phyloP scores from a whole-genome alignment of 2,797 vertebrate species.

The Danio tinwini region DNA sequence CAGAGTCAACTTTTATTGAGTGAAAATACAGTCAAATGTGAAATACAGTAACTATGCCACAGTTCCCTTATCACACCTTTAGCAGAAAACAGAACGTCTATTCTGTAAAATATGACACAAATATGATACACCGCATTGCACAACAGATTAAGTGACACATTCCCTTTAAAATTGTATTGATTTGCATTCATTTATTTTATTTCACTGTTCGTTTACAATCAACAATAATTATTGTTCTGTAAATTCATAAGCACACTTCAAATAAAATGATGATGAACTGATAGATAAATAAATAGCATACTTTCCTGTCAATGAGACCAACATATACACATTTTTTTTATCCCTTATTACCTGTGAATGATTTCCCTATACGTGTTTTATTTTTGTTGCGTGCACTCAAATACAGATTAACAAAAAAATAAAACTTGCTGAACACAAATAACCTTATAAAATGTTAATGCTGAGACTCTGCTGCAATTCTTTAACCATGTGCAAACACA shows the following conservation, averaged over 20 bases:
- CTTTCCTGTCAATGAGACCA: constrained; percentile 53
- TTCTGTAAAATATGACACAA: constrained; percentile 25
- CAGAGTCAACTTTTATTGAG: constrained; percentile 18
- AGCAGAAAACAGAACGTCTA: constrained; percentile 14
- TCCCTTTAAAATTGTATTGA: not conserved
- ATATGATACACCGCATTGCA: constrained; percentile 8
- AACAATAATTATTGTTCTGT: constrained; percentile 1
- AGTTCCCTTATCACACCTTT: not conserved
- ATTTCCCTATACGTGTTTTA: not conserved
- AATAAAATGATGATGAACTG: constrained; percentile 46
- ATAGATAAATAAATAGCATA: constrained; percentile 69
- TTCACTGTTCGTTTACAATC: constrained; percentile 2
- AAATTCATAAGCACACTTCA: constrained; percentile 16
- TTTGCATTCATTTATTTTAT: constrained; percentile 3
- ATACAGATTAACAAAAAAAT: not conserved
- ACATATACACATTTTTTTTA: constrained; percentile 62
- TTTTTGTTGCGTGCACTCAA: not conserved
- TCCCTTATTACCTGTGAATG: not conserved
- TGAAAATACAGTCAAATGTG: not conserved
- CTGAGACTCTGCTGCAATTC: not conserved
- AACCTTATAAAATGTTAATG: not conserved
- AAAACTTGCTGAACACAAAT: not conserved
- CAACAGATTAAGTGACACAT: not conserved
- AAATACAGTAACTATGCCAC: constrained; percentile 14
- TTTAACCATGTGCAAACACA: not conserved